A percentile compares a stretch with the other conserved stretches of the same genome.
These are phyloP conservation scores for Heliconius nattereri DNA, from an alignment of 1,140 invertebrate genomes.

Conservation along the genomic window DNA sequence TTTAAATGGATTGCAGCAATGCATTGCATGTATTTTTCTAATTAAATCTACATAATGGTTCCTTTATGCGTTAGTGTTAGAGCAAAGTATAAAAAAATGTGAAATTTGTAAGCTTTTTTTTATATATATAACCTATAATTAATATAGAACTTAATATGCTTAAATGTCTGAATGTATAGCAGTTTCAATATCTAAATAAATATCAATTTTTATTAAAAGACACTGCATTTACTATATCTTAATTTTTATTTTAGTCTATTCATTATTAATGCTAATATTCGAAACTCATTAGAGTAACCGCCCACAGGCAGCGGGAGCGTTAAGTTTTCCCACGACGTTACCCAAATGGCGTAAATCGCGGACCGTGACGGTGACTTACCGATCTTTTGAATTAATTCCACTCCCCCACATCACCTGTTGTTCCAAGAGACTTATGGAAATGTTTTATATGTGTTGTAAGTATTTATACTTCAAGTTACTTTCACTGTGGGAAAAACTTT, in stretches of 20 bases:
- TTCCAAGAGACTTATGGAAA: slow-evolving; percentile 33
- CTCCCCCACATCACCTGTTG: slow-evolving; percentile 63
- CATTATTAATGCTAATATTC: neutral
- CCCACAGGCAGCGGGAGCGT: slow-evolving; percentile 48
- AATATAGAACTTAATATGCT: no score
- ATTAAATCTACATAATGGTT: neutral
- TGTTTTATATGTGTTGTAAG: neutral
- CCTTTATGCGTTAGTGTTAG: neutral
- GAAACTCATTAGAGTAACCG: slow-evolving; percentile 8
- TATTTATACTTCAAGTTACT: slow-evolving; percentile 24
- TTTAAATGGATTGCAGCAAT: neutral
- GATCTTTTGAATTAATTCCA: slow-evolving; percentile 64
- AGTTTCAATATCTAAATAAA: neutral
- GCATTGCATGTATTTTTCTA: neutral
- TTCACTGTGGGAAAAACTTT: slow-evolving; percentile 27
- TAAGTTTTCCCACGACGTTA: slow-evolving; percentile 76
- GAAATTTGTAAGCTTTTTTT: neutral
- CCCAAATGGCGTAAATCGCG: slow-evolving; percentile 62
- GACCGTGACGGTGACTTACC: slow-evolving; percentile 77
- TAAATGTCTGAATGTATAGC: no score
- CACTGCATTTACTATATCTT: no score
- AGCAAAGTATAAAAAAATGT: neutral
- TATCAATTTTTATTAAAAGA: neutral
- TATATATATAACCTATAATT: no score
- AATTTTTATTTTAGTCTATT: neutral